Conservation (phyloP, 2,888 invertebrate species). For the Drosophila nr. fundita region DNA sequence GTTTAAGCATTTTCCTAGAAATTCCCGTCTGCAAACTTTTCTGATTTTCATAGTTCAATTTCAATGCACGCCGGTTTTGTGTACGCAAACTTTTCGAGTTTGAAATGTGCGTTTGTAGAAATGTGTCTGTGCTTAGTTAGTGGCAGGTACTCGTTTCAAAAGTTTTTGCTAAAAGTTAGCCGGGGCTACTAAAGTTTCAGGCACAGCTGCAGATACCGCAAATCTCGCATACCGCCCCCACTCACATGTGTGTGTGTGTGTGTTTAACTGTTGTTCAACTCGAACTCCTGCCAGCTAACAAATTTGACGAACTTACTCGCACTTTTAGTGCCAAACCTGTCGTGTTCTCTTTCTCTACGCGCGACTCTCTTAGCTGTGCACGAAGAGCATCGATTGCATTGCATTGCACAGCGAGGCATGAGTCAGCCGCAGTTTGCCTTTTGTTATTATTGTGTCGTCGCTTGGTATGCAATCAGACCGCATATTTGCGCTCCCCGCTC, state of each 20-base stretch:
- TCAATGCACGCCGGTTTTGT: constrained; percentile 63
- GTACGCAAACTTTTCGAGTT: constrained; percentile 48
- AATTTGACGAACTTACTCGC: constrained; percentile 44
- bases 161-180: constrained; percentile 78
- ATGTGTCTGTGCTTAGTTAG: constrained; percentile 71
- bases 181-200: constrained; percentile 74
- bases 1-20: constrained; percentile 65
- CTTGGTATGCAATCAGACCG: constrained; percentile 63
- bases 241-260: background rate
- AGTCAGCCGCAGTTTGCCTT: constrained; percentile 53
- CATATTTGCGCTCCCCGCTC: constrained; percentile 21
- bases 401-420: constrained; percentile 40
- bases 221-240: constrained; percentile 31
- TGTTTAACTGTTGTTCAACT: constrained; percentile 10
- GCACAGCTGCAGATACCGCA: constrained; percentile 58
- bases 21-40: constrained; percentile 78
- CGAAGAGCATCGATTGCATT: constrained; percentile 55
- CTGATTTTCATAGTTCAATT: constrained; percentile 78
- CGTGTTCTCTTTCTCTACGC: constrained; percentile 25
- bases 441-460: constrained; percentile 62
- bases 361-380: constrained; percentile 34
- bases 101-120: constrained; percentile 31
- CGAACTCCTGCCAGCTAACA: constrained; percentile 48
- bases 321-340: constrained; percentile 47
- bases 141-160: constrained; percentile 79